Base-by-base conservation (phyloP, 2,888 invertebrate genomes). In the Orthonychiurus folsomi region DNA sequence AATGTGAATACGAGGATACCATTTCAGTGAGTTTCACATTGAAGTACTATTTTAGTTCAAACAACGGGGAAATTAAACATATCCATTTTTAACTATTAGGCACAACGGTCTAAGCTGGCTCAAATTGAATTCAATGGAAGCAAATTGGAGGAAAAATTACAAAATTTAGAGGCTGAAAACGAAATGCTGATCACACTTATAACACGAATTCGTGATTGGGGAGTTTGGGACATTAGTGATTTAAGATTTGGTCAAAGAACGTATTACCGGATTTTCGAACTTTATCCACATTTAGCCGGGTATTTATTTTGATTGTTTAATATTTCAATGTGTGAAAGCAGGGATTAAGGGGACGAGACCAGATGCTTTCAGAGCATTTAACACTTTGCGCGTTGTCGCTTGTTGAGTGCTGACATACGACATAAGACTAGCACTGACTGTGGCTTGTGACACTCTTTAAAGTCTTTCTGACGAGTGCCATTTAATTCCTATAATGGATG, bases 21-120 rank as follows among this genome's bases (percentile, higher is more conserved):
- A n/a, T n/a, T n/a, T n/a, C n/a, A n/a, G n/a, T n/a, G n/a, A n/a
- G n/a, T n/a, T 73, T 81, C 80, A 50, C 84, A 82, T 27, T 87
- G 87, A 78, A 87, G 87, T 76, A 78, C 81, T 54, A 80, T 86
- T 78, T 78, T 88, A 71, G 83, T 83, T 59, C 80, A 80, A 61
- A 83, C 84, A 1, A 84, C 87, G 1, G 83, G 84, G 74, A 85
- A 86, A 72, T 75, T 87, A n/a, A n/a, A n/a, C 37, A 37, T 37
- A 37, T 37, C 37, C 37, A 37, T 37, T 37, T 37, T 37, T 37
- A 37, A 37, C 15, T 37, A 9, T 37, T 37, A 37, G 37, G 37
- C 5, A 15, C 37, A 9, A 9, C 37, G 37, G 15, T 37, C 37
- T 15, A 15, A 37, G 15, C 9, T 37, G 5, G 37, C 37, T n/a